Conservation (phyloP, 2,797 vertebrate genomes). For the Sebastes kiyomatsui region DNA sequence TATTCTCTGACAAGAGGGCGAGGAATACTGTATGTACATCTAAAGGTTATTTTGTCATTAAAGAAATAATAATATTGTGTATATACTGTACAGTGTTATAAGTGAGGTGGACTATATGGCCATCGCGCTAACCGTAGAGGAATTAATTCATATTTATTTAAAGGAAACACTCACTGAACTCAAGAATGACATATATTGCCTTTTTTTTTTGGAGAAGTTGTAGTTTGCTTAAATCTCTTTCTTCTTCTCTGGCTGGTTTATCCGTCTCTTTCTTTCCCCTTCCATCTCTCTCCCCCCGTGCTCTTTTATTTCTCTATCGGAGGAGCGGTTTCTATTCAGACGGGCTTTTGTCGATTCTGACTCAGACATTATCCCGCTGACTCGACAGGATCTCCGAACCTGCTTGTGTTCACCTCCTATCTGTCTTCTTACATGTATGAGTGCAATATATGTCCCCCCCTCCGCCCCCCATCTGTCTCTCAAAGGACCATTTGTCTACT, state of each 20-base stretch:
- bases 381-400: conserved; percentile 23
- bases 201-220: conserved; percentile 77
- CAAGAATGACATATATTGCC: conserved; percentile 89
- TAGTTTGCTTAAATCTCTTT: conserved; percentile 58
- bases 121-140: conserved; percentile 71
- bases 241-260: conserved; percentile 19
- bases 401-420: neutral
- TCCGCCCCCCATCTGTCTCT: neutral
- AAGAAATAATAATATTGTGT: conserved; percentile 79
- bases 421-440: neutral
- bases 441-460: neutral
- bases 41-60: conserved; percentile 84
- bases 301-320: neutral
- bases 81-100: conserved; percentile 86
- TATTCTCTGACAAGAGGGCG: conserved; percentile 78
- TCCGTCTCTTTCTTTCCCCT: neutral
- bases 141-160: conserved; percentile 84
- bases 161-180: conserved; percentile 75
- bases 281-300: neutral
- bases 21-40: conserved; percentile 79
- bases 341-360: conserved; percentile 1
- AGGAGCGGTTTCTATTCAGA: neutral
- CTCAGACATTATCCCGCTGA: neutral
- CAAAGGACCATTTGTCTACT: conserved; percentile 29
- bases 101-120: conserved; percentile 67